Evolutionary conservation across 2,113 vertebrate genomes (phyloP), one percentile per base, ranked within the genome.

Genomic region (Dryoscopus gambensis): DNA sequence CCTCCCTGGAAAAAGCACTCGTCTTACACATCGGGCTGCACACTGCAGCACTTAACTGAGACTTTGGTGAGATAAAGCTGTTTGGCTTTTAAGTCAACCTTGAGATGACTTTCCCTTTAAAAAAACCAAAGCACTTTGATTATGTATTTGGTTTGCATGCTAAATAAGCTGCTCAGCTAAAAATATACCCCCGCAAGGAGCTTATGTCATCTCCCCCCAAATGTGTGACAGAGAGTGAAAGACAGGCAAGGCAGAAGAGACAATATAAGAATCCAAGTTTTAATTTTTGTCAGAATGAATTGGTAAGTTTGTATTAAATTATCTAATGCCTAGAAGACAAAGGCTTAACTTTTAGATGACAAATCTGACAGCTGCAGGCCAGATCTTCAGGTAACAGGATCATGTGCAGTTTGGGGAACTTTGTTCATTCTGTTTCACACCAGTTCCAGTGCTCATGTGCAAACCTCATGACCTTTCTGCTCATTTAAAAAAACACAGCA

Each of bases 51-150:
- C 74, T 93, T 85, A 78, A 64, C 80, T 62, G 80, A 71, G 64
- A 76, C 69, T 94, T 92, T 55, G 77, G 75, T 42, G 87, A 97
- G 97, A 97, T 95, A 96, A 97, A 97, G 91, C 79, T 93, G 68
- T 96, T 97, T 96, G 85, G 89, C 68, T 96, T 97, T 96, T 84
- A 92, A 84, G 93, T 93, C 97, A 97, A 98, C 95, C 97, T 98
- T 92, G 84, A 93, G 74, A 88, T 97, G 96, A 96, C 97, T 96
- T 90, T 97, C 74, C 31, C 74, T 93, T 95, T 42, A 89, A 96
- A 97, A 96, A 82, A 88, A n/a, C 19, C 7, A 28, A 69, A 16
- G 44, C 37, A 33, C 69, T 96, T 95, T 95, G 82, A 93, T 93
- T 90, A 84, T 82, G 79, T 95, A 75, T 92, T 95, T 83, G 77